Base-by-base conservation (phyloP, 2,888 invertebrate genomes). In the Apodemia duryi region DNA sequence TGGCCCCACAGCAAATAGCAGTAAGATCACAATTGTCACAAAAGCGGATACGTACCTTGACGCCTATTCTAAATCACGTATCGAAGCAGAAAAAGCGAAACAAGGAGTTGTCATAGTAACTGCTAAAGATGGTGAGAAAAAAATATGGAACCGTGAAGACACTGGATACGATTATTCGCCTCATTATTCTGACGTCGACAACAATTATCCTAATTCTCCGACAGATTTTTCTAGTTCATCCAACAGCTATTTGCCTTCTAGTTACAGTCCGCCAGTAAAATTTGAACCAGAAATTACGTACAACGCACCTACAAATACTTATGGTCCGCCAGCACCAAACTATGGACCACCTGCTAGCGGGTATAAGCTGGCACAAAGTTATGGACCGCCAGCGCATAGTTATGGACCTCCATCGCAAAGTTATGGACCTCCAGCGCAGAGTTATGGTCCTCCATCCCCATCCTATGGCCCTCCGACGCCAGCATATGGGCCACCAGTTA, bases 41-140 rank as follows among this genome's bases (percentile, higher is more conserved):
- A 89, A 88, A 77, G 85, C 85, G 1, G 95, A 95, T 78, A 94
- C 94, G 2, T 95, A 95, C 74, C 80, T 95, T 71, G 94, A 94
- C 57, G 95, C 95, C 2, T 93, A 94, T 73, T 92, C 93, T 6
- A 93, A 94, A 73, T 94, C 94, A 29, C 80, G 75, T 78, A 88
- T 80, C 76, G 91, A 81, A 82, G 92, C 84, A 72, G 92, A 83
- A 78, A 89, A 84, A 75, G 85, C 87, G 66, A 88, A 86, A 71
- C 85, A 87, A 78, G 87, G 83, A 69, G 91, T 85, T 63, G 80
- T 86, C 69, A 92, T 88, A 75, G 80, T 86, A 77, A 93, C 87
- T 41, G 90, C 85, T 29, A 90, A 90, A 71, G 90, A 90, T 68
- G 89, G 87, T n/a, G 91, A 88, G 72, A 91, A 88, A 72, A 87